Base-by-base conservation (phyloP, 37 sponge, comb jelly and placozoan genomes). In the Beroe forskalii region DNA sequence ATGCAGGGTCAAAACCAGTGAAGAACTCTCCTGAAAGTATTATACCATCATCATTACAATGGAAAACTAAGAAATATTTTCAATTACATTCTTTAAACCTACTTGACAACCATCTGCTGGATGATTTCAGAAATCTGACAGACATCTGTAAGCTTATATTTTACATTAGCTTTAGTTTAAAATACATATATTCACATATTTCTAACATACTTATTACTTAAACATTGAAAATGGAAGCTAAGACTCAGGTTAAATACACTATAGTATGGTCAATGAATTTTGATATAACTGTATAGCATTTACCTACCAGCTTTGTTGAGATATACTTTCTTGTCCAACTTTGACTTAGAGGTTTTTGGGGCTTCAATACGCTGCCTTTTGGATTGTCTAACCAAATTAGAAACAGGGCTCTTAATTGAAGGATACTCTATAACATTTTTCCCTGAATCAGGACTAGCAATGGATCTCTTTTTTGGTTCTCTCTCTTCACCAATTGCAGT, bases 351-450 rank as follows among this genome's bases (percentile, higher is more conserved):
- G 9, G 40, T 44, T 80, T 80, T 80, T 42, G 86, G 86, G 20
- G 86, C 86, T 38, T 80, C 86, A 80, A 80, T 80, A 1, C 86
- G n/a, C 55, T 80, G 86, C 27, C 86, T 80, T 48, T 80, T 80
- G 12, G 86, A 80, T 27, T 80, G 40, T 44, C 86, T 41, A 2
- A 38, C 55, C 55, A 48, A 48, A 12, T 12, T 48, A 48, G 55
- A 48, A 48, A 6, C 40, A 42, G n/a, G n/a, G n/a, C n/a, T n/a
- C 25, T 63, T 30, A 63, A 63, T 19, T 63, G 66, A 20, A 63
- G 25, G n/a, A 20, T 24, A 4, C 25, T 63, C 66, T 2, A 32
- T 30, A 8, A 39, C 22, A 22, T 32, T 20, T 20, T 8, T 37
- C 33, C 39, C 38, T 37, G 28, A 35, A 22, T 30, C 40, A 32